phyloP scores from a whole-genome alignment of 2,888 invertebrate genomes.

The Hipparchia sbordonii region DNA sequence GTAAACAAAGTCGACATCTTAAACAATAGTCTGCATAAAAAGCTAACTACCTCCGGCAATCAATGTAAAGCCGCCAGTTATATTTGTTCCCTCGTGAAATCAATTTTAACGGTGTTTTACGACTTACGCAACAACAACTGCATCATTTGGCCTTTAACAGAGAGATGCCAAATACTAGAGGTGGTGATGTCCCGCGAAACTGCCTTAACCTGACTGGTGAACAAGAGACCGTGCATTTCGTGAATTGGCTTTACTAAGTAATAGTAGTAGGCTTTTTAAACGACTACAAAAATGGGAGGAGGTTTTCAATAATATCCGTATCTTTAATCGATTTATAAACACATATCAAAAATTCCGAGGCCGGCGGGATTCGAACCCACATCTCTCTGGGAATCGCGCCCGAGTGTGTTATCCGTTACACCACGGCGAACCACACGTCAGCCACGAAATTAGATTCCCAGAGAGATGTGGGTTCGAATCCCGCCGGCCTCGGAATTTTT shows the following conservation, averaged over 20 bases:
- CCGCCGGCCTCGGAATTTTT: no score
- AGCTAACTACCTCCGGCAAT: slow-evolving; percentile 7
- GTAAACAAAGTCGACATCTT: slow-evolving; percentile 3
- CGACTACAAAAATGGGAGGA: not conserved
- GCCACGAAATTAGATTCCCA: no score
- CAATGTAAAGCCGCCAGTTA: slow-evolving; percentile 14
- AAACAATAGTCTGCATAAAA: slow-evolving; percentile 9
- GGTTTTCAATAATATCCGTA: no score
- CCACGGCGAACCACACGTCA: no score
- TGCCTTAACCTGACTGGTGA: not conserved
- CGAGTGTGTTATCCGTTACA: no score
- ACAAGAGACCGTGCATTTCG: not conserved
- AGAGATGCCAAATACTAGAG: not conserved
- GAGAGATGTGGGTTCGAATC: no score
- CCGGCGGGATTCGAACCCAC: no score
- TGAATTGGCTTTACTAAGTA: no score
- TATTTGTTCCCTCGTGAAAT: slow-evolving; percentile 24
- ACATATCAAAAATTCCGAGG: no score
- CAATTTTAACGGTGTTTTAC: slow-evolving; percentile 23
- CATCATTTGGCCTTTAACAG: slow-evolving; percentile 21
- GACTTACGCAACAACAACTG: slow-evolving; percentile 23
- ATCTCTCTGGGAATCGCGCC: no score
- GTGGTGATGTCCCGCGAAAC: not conserved
- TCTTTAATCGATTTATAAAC: no score
- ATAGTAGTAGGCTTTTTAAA: not conserved